Percentiles rank a stretch among this genome's conserved stretches.
These are phyloP conservation scores for Pseudococcus longispinus DNA, from an alignment of 2,888 invertebrate species.

Conservation along the genomic window DNA sequence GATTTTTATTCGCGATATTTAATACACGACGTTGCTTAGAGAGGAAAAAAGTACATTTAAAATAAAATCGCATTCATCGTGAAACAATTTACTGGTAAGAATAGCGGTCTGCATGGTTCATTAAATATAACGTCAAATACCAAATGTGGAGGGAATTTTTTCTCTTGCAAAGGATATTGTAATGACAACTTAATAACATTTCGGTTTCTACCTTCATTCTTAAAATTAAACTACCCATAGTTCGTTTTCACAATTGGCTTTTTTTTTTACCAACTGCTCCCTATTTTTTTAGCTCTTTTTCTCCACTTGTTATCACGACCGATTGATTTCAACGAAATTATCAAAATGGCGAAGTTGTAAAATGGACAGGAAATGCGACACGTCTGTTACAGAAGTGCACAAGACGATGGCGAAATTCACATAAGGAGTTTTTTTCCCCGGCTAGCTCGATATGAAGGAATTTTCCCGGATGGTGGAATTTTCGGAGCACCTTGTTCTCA, in stretches of 20 bases:
- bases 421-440: background rate
- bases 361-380: constrained; percentile 51
- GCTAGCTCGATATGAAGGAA: background rate
- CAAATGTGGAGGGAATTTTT: constrained; percentile 49
- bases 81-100: constrained; percentile 43
- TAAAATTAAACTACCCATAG: constrained; percentile 35
- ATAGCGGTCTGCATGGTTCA: constrained; percentile 48
- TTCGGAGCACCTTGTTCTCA: background rate
- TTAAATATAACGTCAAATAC: constrained; percentile 54
- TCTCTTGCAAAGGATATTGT: constrained; percentile 47
- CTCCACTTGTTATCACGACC: constrained; percentile 35
- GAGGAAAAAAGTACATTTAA: constrained; percentile 42
- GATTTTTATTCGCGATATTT: constrained; percentile 43
- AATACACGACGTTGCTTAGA: constrained; percentile 6
- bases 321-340: constrained; percentile 41
- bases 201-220: constrained; percentile 38
- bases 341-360: constrained; percentile 38
- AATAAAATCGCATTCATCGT: constrained; percentile 48
- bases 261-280: background rate
- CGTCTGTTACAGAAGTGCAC: constrained; percentile 46
- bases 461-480: background rate
- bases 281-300: background rate
- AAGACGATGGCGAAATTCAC: background rate
- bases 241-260: background rate
- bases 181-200: constrained; percentile 52